Base-by-base conservation (phyloP, 2,113 vertebrate species). In the Ctenomys sociabilis region DNA sequence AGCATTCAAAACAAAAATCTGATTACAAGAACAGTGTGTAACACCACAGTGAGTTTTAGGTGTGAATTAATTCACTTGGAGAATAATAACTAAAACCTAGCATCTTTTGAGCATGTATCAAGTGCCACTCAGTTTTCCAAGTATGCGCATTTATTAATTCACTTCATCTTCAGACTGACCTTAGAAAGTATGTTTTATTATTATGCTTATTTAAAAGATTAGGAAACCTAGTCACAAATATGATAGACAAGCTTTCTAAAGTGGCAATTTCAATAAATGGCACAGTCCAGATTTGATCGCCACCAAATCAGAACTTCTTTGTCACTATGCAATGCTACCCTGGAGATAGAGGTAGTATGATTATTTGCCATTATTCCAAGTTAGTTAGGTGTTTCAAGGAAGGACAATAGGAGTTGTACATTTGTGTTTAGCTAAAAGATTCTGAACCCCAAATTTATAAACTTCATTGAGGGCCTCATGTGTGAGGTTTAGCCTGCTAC, bases 151-250 rank as follows among this genome's bases (percentile, higher is more conserved):
- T 13, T 14, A 90, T 54, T 68, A 40, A 81, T 64, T 83, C 7
- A 81, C 40, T 93, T 93, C 64, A 82, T 85, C 63, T 43, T 85
- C 57, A 90, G 26, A 68, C 6, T 54, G 35, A 40, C 26, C 32
- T 63, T 85, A 10, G 68, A 22, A 91, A 59, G 7, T 45, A 43
- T 19, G 1, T 68, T 83, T 40, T 84, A 24, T 81, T 70, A 80
- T 85, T 52, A 87, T 57, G 12, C 22, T 8, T 35, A 84, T 95
- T 93, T 88, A 80, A 95, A 86, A 96, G 45, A 87, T 84, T 70
- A 4, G 70, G 21, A 91, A 95, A 59, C 54, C 16, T 59, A 35
- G 57, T 32, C 28, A 85, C 9, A 59, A 73, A 81, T 6, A 70
- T 68, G 32, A 82, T 80, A 89, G 93, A 6, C 54, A 37, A 80